phyloP scores from a whole-genome alignment of 1,140 invertebrate genomes.

The Drosophila tani region DNA sequence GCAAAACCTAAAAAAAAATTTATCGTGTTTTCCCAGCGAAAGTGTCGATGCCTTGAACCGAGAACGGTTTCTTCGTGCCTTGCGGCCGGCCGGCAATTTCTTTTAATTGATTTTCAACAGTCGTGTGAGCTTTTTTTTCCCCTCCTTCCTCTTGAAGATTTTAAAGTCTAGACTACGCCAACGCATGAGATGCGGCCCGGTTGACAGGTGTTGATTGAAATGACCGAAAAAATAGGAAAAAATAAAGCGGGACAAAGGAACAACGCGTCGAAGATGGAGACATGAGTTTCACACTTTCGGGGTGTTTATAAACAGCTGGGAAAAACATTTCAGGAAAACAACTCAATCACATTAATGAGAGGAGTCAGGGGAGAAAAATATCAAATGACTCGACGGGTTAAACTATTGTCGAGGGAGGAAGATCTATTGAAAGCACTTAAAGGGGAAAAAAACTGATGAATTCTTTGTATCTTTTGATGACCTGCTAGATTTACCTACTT shows the following conservation, averaged over 20 bases:
- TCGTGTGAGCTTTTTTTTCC: conserved; percentile 36
- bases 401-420: conserved; percentile 1
- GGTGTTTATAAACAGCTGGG: conserved; percentile 53
- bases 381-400: conserved; percentile 36
- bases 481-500: not conserved
- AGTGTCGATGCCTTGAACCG: conserved; percentile 64
- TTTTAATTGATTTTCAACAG: conserved; percentile 78
- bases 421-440: conserved; percentile 18
- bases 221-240: conserved; percentile 61
- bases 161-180: conserved; percentile 55
- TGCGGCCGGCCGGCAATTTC: conserved; percentile 63
- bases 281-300: conserved; percentile 60
- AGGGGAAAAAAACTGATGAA: not conserved
- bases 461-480: conserved; percentile 6
- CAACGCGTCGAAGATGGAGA: conserved; percentile 46
- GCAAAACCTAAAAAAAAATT: no score
- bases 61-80: conserved; percentile 47
- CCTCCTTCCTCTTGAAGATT: conserved; percentile 1
- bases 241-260: conserved; percentile 3
- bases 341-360: conserved; percentile 52
- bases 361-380: conserved; percentile 22
- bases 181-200: conserved; percentile 51
- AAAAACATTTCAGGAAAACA: conserved; percentile 43
- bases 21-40: conserved; percentile 53
- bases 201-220: conserved; percentile 79